A percentile compares a stretch with the other conserved stretches of the same genome.
Conservation (phyloP, 2,113 vertebrate genomes). For the Symphodus melops region DNA sequence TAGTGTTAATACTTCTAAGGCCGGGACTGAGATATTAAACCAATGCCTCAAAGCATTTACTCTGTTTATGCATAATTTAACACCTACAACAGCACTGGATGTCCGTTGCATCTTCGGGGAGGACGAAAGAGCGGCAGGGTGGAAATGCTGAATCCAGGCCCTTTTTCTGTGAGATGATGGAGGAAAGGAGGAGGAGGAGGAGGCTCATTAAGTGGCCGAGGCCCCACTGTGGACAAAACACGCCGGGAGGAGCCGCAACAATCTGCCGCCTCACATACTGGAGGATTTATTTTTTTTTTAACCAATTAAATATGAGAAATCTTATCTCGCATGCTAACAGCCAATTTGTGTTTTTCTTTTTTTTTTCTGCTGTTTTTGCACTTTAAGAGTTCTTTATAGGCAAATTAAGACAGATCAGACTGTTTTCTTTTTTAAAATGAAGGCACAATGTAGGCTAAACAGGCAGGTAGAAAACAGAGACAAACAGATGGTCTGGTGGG, state of each 20-base stretch:
- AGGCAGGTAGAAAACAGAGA: conserved; percentile 14
- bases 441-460: conserved; percentile 33
- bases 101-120: conserved; percentile 78
- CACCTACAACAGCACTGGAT: conserved; percentile 80
- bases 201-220: conserved; percentile 80
- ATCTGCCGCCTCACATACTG: conserved; percentile 59
- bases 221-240: conserved; percentile 76
- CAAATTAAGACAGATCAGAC: conserved; percentile 65
- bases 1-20: conserved; percentile 73
- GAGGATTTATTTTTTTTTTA: conserved; percentile 65
- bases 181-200: conserved; percentile 69
- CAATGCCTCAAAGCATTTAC: conserved; percentile 84
- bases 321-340: conserved; percentile 69
- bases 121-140: conserved; percentile 66
- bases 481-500: conserved; percentile 26
- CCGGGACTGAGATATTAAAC: conserved; percentile 81
- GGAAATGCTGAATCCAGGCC: conserved; percentile 80
- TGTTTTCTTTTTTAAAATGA: conserved; percentile 37
- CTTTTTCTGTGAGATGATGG: conserved; percentile 78
- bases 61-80: conserved; percentile 85
- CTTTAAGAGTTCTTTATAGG: conserved; percentile 68
- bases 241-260: conserved; percentile 64
- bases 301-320: conserved; percentile 84
- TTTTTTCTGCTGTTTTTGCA: conserved; percentile 73
- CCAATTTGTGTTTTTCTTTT: conserved; percentile 76